Evolutionary conservation across 2,888 invertebrate genomes (phyloP), one percentile per base, ranked within the genome.

Genomic region (Rhogogaster chlorosoma): DNA sequence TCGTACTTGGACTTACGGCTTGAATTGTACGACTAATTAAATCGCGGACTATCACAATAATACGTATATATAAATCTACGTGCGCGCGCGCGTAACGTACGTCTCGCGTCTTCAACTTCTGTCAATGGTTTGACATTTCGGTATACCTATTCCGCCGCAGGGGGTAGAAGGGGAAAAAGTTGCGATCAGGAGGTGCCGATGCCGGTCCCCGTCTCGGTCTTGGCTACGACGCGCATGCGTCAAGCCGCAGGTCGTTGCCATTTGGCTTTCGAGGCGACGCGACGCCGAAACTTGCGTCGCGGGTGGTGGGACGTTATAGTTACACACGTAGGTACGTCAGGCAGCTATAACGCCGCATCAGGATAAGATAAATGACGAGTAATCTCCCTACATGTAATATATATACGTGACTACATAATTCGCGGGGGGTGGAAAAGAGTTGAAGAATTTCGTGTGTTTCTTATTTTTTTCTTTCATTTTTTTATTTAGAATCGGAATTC

Each of bases 51-150:
- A 61, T 22, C 61, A 4, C 26, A 26, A 53, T n/a, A 6, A 7
- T 49, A 49, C 49, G 49, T 36, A 12, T 49, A 49, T 49, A 7
- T 53, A 53, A n/a, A 7, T 42, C 45, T 36, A 71, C 42, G 36
- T 42, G 38, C 38, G 26, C 71, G 71, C 71, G n/a, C 71, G 38
- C 22, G 38, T 67, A 15, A 26, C 71, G 38, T 22, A 26, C 71
- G 38, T 22, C 71, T 73, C 42, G 22, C 38, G 42, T n/a, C 71
- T 42, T 83, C 70, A 83, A 67, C 83, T 64, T 70, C 83, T 83
- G 83, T 83, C 83, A 83, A 83, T 70, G 83, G 67, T 83, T 70
- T 83, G 83, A 83, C 83, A 83, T 83, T 83, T 83, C 83, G 83
- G 64, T 64, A n/a, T n/a, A 26, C 64, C 38, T 64, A 42, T 38